Conservation (phyloP, 2,113 vertebrate species). For the Leptobrachium leishanense region DNA sequence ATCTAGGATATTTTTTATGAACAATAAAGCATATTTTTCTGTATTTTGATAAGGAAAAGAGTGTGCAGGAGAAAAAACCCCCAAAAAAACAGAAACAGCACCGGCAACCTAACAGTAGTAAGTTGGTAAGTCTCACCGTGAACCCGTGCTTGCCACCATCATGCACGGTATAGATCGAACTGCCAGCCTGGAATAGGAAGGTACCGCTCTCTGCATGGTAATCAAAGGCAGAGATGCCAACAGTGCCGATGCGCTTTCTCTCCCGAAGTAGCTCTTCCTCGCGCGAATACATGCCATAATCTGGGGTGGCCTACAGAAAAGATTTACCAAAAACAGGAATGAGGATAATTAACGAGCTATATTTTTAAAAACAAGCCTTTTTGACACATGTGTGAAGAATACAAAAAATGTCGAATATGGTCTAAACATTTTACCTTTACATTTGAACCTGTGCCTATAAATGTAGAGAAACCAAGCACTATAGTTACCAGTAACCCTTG, state of each 20-base stretch:
- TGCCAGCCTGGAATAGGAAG: conserved; percentile 74
- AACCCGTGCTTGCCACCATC: conserved; percentile 77
- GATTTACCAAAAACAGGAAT: too few relatives aligned
- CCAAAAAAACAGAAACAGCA: neutral
- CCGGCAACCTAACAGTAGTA: neutral
- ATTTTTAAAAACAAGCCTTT: too few relatives aligned
- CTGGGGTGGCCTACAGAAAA: conserved; percentile 68
- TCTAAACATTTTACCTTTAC: too few relatives aligned
- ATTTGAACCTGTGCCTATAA: too few relatives aligned
- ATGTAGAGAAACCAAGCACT: too few relatives aligned
- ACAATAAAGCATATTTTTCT: too few relatives aligned
- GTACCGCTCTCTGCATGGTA: conserved; percentile 76
- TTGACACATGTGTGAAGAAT: too few relatives aligned
- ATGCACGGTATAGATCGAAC: conserved; percentile 72
- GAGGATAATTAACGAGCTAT: too few relatives aligned
- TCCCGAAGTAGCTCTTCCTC: conserved; percentile 77
- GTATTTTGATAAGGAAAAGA: too few relatives aligned
- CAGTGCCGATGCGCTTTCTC: conserved; percentile 75
- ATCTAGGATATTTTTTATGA: too few relatives aligned
- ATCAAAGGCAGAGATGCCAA: conserved; percentile 76
- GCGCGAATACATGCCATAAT: conserved; percentile 81
- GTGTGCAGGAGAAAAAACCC: neutral
- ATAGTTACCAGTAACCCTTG: too few relatives aligned
- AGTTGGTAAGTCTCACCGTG: conserved; percentile 65
- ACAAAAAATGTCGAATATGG: too few relatives aligned